Conservation (phyloP, 1,140 invertebrate genomes). For the Drosophila melanica region DNA sequence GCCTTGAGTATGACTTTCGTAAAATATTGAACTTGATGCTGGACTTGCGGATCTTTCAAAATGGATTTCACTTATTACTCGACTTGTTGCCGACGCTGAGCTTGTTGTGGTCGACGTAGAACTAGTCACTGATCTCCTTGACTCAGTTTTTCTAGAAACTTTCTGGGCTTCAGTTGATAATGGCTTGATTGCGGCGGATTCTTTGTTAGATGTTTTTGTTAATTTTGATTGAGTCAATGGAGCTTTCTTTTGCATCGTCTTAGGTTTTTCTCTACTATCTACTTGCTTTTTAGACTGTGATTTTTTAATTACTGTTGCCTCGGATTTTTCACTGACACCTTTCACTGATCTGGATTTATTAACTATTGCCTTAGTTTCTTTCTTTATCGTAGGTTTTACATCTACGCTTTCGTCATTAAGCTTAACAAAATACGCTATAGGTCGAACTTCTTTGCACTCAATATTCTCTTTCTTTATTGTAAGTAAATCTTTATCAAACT, state of each 20-base stretch:
- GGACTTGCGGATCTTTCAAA: slow-evolving; percentile 71
- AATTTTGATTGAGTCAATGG: slow-evolving; percentile 26
- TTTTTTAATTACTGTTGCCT: neutral
- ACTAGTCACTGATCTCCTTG: slow-evolving; percentile 66
- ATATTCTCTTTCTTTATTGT: neutral
- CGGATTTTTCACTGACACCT: neutral
- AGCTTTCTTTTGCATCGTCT: slow-evolving; percentile 23
- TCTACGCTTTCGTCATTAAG: slow-evolving; percentile 46
- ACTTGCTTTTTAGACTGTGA: slow-evolving; percentile 20
- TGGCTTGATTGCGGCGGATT: slow-evolving; percentile 21
- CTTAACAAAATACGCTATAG: slow-evolving; percentile 73
- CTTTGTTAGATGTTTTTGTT: slow-evolving; percentile 9
- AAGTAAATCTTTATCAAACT: neutral
- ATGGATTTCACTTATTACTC: slow-evolving; percentile 70
- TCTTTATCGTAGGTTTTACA: slow-evolving; percentile 16
- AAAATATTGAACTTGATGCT: slow-evolving; percentile 76
- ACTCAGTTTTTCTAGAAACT: slow-evolving; percentile 47
- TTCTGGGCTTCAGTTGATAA: slow-evolving; percentile 28
- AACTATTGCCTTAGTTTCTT: slow-evolving; percentile 13
- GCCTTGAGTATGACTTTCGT: slow-evolving; percentile 70
- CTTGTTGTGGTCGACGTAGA: slow-evolving; percentile 65
- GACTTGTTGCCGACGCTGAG: slow-evolving; percentile 62
- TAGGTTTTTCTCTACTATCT: slow-evolving; percentile 32
- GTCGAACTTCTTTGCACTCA: slow-evolving; percentile 55
- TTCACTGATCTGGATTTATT: slow-evolving; percentile 10